Base-by-base conservation (phyloP, 1,140 invertebrate species). In the Dreissena rostriformis region DNA sequence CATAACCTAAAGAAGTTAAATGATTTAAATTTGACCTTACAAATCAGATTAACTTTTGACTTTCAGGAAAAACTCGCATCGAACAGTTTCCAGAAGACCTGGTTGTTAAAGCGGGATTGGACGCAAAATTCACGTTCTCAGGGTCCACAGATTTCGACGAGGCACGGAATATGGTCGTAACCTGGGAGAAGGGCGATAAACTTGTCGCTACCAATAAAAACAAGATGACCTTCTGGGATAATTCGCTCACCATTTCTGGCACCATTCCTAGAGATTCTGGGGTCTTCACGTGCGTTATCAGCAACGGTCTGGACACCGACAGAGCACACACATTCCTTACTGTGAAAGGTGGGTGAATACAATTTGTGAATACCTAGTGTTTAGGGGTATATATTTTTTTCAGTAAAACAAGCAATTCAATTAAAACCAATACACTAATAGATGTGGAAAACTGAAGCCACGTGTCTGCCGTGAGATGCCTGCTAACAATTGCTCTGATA, bases 251-350 rank as follows among this genome's bases (percentile, higher is more conserved):
- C 14, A 98, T 99, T 76, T 96, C 97, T 12, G 98, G 98, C 93
- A 98, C 98, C 17, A 97, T 96, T 39, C 98, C 98, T 93, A 93
- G 98, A 74, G 98, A 99, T 94, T 98, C 98, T 11, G 98, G 98
- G 19, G 95, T 95, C 68, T 99, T 99, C 91, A 99, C 98, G 0
- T 99, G 99, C 94, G 95, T 98, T 24, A 98, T 98, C 1, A 95
- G 94, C 66, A 99, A 98, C 1, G 95, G 96, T 8, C 94, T 99
- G 26, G 99, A 99, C 92, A 95, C 96, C 87, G 96, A 96, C 0
- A 95, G 95, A 10, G 97, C 97, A 0, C 95, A 96, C 86, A 98
- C 98, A 15, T 97, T 97, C 71, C 94, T 99, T 1, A 98, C 96
- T 80, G 98, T 99, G 8, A 98, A 99, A 95, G 96, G 96, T 96